Conservation (phyloP, 2,113 vertebrate species). For the Struthidea cinerea region DNA sequence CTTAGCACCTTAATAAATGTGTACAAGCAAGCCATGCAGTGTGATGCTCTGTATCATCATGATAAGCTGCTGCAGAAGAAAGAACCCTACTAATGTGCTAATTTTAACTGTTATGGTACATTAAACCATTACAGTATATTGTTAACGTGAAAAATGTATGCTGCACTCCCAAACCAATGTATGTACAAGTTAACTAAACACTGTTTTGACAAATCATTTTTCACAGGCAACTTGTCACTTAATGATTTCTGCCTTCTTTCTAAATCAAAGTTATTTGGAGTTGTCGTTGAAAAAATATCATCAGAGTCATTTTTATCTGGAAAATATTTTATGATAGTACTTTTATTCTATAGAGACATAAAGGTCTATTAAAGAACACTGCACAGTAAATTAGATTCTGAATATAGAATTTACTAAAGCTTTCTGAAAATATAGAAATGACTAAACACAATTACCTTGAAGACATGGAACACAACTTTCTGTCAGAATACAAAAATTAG, state of each 20-base stretch:
- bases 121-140: not conserved
- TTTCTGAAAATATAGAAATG: not conserved
- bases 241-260: not conserved
- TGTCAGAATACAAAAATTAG: not conserved
- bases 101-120: constrained; percentile 48
- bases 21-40: not conserved
- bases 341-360: not conserved
- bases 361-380: not conserved
- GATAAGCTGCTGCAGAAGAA: constrained; percentile 17
- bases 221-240: constrained; percentile 43
- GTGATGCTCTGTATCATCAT: not conserved
- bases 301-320: not conserved
- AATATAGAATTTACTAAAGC: not conserved
- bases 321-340: not conserved
- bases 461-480: not conserved
- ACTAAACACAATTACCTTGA: not conserved
- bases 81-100: not conserved
- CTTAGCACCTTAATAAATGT: constrained; percentile 3
- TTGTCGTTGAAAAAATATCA: not conserved
- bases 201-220: constrained; percentile 39
- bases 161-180: not conserved
- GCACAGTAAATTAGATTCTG: not conserved
- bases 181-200: constrained; percentile 8
- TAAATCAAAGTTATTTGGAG: not conserved
- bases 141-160: not conserved